A percentile compares a stretch with the other conserved stretches of the same genome.
phyloP scores from a whole-genome alignment of 1,140 invertebrate genomes.

The Drosophila cardini region DNA sequence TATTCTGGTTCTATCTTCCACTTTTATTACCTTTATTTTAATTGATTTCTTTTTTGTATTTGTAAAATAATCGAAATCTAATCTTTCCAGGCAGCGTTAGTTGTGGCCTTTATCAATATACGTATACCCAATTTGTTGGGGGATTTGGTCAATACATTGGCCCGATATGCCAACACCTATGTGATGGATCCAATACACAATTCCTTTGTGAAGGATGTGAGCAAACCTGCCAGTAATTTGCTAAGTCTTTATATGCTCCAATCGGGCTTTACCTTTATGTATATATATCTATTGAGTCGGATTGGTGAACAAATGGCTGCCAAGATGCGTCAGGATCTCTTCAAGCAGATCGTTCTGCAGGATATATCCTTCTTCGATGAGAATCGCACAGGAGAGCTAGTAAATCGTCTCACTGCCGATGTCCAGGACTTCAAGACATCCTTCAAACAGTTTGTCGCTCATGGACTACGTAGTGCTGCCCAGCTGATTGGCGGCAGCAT shows the following conservation, averaged over 20 bases:
- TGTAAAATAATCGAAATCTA: too few species aligned
- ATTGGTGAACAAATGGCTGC: constrained; percentile 94
- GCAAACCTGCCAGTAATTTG: constrained; percentile 88
- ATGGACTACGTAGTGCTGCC: constrained; percentile 92
- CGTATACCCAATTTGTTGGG: constrained; percentile 92
- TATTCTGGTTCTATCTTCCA: too few species aligned
- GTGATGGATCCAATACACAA: constrained; percentile 73
- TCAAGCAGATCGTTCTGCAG: constrained; percentile 93
- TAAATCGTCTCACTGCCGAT: constrained; percentile 95
- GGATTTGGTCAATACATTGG: constrained; percentile 91
- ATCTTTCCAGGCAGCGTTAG: constrained; percentile 89
- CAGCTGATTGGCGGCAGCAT: constrained; percentile 88
- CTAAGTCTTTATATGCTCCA: constrained; percentile 89
- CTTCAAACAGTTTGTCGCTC: constrained; percentile 96
- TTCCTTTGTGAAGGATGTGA: constrained; percentile 88
- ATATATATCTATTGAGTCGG: constrained; percentile 93
- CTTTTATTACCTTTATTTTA: too few species aligned
- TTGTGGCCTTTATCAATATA: constrained; percentile 93
- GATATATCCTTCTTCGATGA: constrained; percentile 96
- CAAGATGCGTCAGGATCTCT: constrained; percentile 92
- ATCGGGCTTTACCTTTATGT: constrained; percentile 94
- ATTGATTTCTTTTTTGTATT: too few species aligned
- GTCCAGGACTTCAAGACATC: constrained; percentile 98
- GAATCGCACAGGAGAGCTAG: constrained; percentile 95
- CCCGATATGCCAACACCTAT: constrained; percentile 85